Conservation (phyloP, 1,140 invertebrate species). For the Dryas iulia region DNA sequence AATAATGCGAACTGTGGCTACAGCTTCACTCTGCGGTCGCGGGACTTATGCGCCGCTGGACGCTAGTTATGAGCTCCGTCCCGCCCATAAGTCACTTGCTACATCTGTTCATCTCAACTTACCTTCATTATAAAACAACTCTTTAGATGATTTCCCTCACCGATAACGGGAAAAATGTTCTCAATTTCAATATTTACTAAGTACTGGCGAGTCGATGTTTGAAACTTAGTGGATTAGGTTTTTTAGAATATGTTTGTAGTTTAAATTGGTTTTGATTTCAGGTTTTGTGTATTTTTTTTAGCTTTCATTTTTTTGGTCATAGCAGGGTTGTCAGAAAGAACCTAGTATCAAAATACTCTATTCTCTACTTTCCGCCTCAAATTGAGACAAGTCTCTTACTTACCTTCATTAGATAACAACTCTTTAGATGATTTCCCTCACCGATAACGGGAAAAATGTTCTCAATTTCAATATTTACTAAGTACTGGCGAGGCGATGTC, state of each 20-base stretch:
- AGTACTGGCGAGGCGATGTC: not conserved
- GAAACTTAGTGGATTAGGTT: not conserved
- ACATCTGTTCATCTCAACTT: constrained; percentile 55
- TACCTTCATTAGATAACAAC: constrained; percentile 44
- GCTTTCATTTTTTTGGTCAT: too few species aligned
- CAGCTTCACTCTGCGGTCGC: constrained; percentile 57
- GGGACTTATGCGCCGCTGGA: constrained; percentile 65
- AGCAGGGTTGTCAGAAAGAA: too few species aligned
- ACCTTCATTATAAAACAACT: constrained; percentile 43
- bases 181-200: not conserved
- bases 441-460: constrained; percentile 14
- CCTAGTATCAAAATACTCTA: too few species aligned
- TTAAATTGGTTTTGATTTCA: too few species aligned
- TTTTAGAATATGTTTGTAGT: not conserved
- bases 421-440: constrained; percentile 43
- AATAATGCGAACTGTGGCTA: constrained; percentile 55
- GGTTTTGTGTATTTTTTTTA: not conserved
- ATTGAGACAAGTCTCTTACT: too few species aligned
- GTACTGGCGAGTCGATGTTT: not conserved
- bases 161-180: constrained; percentile 8
- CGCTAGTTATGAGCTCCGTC: constrained; percentile 64
- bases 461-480: not conserved
- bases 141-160: constrained; percentile 44
- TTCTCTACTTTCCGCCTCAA: too few species aligned
- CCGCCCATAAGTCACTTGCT: constrained; percentile 54